Base-by-base conservation (phyloP, 1,140 invertebrate species). In the Drosophila ananassae region DNA sequence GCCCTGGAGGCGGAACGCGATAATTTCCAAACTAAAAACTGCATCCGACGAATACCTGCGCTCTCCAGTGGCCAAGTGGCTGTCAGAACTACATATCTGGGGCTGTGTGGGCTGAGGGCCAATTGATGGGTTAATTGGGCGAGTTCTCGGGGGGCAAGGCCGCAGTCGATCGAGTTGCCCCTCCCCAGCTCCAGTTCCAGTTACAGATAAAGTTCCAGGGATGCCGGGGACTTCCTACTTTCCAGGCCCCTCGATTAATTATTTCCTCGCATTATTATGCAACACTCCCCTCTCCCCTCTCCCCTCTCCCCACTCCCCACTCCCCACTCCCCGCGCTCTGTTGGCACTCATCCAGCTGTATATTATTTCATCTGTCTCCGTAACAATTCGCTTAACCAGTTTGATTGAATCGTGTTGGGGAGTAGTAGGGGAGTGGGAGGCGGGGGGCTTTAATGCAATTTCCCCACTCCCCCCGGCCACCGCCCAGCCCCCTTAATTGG, bases 331-430 rank as follows among this genome's bases (percentile, higher is more conserved):
- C 12, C 0, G 39, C 4, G 12, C 12, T 34, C 32, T 17, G 7
- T 41, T 41, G 13, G n/a, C 39, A 41, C 39, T 41, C 39, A 54
- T 25, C 6, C 47, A 44, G 24, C 9, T 10, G 13, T 54, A 54
- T 48, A 44, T 55, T 21, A 50, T 51, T 60, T 59, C 59, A 67
- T 57, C 39, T 30, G 62, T 46, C 62, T 41, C 46, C 71, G 52
- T 60, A 53, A 74, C 69, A 57, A 75, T 73, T 73, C 61, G 28
- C 25, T 73, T 75, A 73, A 37, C 60, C 73, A 53, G 54, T 75
- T 75, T 75, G 73, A 75, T 73, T 75, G 73, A 75, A 75, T 75
- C 60, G 57, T 73, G 55, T 73, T 58, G 58, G 17, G 17, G 17
- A 17, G 17, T 17, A 17, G 17, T 17, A 17, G 32, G n/a, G 51